These are phyloP conservation scores for Platyrinchus mystaceus DNA, from an alignment of 2,797 vertebrate genomes.

Conservation along the genomic window DNA sequence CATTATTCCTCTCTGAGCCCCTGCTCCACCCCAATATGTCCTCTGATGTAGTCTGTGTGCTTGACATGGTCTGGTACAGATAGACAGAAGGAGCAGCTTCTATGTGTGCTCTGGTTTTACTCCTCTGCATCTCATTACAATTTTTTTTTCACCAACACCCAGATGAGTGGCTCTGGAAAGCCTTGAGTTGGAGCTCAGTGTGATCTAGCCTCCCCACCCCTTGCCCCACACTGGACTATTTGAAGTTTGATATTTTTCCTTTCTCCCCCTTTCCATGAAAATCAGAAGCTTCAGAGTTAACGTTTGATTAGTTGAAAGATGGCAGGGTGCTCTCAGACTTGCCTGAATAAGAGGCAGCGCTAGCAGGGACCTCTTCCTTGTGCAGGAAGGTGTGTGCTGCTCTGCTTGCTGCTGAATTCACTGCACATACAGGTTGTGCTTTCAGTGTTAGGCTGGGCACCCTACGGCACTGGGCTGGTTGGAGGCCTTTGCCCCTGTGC, in stretches of 20 bases:
- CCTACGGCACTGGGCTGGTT: not conserved
- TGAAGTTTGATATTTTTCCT: not conserved
- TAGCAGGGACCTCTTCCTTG: not conserved
- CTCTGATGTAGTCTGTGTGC: not conserved
- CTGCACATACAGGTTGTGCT: not conserved
- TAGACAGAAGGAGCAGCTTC: not conserved
- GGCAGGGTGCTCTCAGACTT: not conserved
- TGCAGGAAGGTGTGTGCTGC: not conserved
- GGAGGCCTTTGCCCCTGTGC: not conserved
- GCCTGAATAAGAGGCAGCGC: not conserved
- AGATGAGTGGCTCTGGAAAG: not conserved
- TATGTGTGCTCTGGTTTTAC: not conserved
- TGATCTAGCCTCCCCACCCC: not conserved
- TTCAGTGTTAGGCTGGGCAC: not conserved
- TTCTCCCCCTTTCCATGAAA: not conserved
- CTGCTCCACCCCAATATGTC: constrained; percentile 35
- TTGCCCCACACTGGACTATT: not conserved
- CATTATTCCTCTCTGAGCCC: constrained; percentile 73
- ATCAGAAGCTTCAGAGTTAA: not conserved
- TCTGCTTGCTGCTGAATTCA: not conserved
- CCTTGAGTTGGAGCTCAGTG: not conserved
- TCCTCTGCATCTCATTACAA: not conserved
- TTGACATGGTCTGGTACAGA: constrained; percentile 3
- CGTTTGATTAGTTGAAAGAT: not conserved
- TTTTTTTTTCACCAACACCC: not conserved